phyloP scores from a whole-genome alignment of 2,797 vertebrate species.

The Microctenopoma steveboyesi region DNA sequence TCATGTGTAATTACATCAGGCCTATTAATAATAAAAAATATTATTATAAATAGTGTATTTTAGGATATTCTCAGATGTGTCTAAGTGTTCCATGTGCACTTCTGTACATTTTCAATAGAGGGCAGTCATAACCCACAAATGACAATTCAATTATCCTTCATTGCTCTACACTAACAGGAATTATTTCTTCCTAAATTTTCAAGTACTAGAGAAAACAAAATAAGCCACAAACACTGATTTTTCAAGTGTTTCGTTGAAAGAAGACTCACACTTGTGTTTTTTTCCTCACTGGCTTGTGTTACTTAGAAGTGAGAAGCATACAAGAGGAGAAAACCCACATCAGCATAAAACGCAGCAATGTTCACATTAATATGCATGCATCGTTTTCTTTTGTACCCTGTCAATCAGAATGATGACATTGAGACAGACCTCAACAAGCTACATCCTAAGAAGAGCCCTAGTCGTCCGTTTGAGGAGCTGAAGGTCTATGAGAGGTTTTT shows the following conservation, averaged over 20 bases:
- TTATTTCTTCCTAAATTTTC: neutral
- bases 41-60: neutral
- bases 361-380: neutral
- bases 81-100: conserved; percentile 4
- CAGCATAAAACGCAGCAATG: neutral
- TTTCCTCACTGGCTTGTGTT: neutral
- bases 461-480: conserved; percentile 90
- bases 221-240: neutral
- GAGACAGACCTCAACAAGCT: conserved; percentile 97
- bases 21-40: too few relatives aligned
- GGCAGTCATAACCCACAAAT: conserved; percentile 37
- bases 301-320: neutral
- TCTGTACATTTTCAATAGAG: conserved; percentile 42
- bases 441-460: conserved; percentile 85
- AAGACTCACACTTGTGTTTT: neutral
- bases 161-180: neutral
- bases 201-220: neutral
- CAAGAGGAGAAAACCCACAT: neutral
- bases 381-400: conserved; percentile 34
- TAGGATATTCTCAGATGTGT: neutral
- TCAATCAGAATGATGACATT: conserved; percentile 94
- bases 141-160: conserved; percentile 1
- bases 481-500: conserved; percentile 94
- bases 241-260: neutral
- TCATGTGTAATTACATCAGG: too few relatives aligned